Evolutionary conservation across 2,888 invertebrate genomes (phyloP), one percentile per base, ranked within the genome.

Genomic region (Girardia tigrina): DNA sequence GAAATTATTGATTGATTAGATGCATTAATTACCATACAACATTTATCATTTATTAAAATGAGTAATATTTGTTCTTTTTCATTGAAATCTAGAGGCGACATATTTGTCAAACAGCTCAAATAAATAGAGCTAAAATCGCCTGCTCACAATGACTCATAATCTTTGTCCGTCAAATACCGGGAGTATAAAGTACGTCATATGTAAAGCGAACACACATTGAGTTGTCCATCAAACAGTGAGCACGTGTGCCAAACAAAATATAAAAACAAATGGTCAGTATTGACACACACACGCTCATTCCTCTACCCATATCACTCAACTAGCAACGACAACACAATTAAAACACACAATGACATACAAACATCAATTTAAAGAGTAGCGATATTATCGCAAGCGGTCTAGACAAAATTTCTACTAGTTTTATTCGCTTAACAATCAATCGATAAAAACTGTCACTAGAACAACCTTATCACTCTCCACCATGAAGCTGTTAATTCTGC

Each of bases 21-120:
- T n/a, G n/a, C n/a, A n/a, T n/a, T n/a, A n/a, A n/a, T n/a, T n/a
- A n/a, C n/a, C n/a, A n/a, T n/a, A n/a, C n/a, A 36, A 36, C 8
- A 36, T 36, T 36, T 12, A 36, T 36, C n/a, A 6, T 4, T 23
- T 4, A 4, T 4, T 20, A 56, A 56, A 12, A 56, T 56, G 56
- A 56, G 56, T 56, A 56, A 56, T 23, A 23, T 8, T 20, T 56
- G 23, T 12, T 16, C n/a, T n/a, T n/a, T n/a, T n/a, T n/a, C n/a
- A n/a, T n/a, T n/a, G n/a, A 56, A 56, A 56, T 56, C 4, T 20
- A 6, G 2, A 56, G 4, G 56, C 56, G 56, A 56, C 56, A 56
- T 56, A 56, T 56, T 56, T 56, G 56, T n/a, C 56, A 16, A 56
- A n/a, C 56, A 56, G 23, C 56, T 56, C 56, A 56, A 56, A 56